Percentiles rank a stretch among this genome's conserved stretches.
Conservation (phyloP, 2,797 vertebrate species). For the Esox masquinongy region DNA sequence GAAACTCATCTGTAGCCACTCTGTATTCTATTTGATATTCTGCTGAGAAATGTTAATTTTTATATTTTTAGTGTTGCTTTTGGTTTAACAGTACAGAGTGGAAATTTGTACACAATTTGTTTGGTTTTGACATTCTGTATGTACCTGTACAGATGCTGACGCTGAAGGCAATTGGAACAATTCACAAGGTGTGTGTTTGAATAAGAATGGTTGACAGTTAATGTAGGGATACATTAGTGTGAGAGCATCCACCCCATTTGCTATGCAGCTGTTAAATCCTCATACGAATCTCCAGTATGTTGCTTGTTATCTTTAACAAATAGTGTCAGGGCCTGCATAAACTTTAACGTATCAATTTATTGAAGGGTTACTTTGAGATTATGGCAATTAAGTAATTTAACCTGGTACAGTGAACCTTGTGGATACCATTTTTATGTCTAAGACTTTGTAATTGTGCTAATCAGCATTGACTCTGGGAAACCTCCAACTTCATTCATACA, state of each 20-base stretch:
- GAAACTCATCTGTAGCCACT: neutral
- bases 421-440: neutral
- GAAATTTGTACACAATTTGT: constrained; percentile 45
- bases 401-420: too few relatives aligned
- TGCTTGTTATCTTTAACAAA: constrained; percentile 23
- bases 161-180: constrained; percentile 83
- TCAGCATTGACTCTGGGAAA: too few relatives aligned
- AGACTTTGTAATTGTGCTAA: too few relatives aligned
- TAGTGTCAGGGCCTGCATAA: constrained; percentile 36
- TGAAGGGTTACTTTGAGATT: too few relatives aligned
- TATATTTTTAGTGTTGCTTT: constrained; percentile 12
- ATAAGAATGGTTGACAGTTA: constrained; percentile 21
- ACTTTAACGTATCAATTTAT: neutral
- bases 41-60: constrained; percentile 12
- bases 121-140: constrained; percentile 71
- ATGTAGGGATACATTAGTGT: neutral
- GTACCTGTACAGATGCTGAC: constrained; percentile 82
- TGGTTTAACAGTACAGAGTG: constrained; percentile 21
- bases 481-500: too few relatives aligned
- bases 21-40: neutral
- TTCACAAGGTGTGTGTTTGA: constrained; percentile 77
- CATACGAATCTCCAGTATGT: constrained; percentile 74
- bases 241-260: neutral
- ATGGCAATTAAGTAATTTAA: too few relatives aligned
- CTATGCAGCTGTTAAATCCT: constrained; percentile 9